These are phyloP conservation scores for Branchipolynoe longqiensis DNA, from an alignment of 2,888 invertebrate genomes.

Conservation along the genomic window DNA sequence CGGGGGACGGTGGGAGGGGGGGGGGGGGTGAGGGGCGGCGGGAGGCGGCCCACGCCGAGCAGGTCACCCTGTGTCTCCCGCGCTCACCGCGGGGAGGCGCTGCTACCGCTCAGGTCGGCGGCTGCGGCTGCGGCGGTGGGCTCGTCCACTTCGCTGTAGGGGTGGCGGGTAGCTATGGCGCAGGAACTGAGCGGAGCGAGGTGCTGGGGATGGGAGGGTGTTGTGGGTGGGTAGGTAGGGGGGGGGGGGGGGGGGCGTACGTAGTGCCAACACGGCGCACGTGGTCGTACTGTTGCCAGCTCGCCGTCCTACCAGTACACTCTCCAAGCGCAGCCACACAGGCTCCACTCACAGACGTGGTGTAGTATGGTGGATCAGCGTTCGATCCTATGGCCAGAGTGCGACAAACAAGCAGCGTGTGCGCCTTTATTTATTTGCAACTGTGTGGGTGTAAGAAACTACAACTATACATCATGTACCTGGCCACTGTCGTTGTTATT, in stretches of 20 bases:
- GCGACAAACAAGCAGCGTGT: too few relatives aligned
- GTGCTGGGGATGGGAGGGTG: neutral
- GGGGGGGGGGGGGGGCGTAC: constrained; percentile 9
- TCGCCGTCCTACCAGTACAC: neutral
- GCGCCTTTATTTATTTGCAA: too few relatives aligned
- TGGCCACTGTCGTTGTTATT: too few relatives aligned
- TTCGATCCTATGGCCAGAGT: too few relatives aligned
- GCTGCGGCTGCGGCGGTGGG: neutral
- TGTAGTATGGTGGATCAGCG: too few relatives aligned
- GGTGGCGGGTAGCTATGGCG: neutral
- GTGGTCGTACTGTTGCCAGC: constrained; percentile 43
- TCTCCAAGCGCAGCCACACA: neutral
- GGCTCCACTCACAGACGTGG: neutral
- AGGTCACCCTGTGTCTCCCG: neutral
- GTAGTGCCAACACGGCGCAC: constrained; percentile 20
- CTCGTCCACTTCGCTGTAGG: constrained; percentile 14
- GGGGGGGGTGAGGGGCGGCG: neutral
- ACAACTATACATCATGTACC: too few relatives aligned
- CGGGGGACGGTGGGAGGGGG: neutral
- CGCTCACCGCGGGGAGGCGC: constrained; percentile 33
- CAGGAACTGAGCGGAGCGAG: neutral
- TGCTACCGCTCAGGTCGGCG: constrained; percentile 19
- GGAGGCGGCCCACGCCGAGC: neutral
- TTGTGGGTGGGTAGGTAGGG: constrained; percentile 8
- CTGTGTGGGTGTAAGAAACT: too few relatives aligned